A percentile compares a stretch with the other conserved stretches of the same genome.
Evolutionary conservation across 2,113 vertebrate species (phyloP).

Genomic region (Ammodytes marinus): DNA sequence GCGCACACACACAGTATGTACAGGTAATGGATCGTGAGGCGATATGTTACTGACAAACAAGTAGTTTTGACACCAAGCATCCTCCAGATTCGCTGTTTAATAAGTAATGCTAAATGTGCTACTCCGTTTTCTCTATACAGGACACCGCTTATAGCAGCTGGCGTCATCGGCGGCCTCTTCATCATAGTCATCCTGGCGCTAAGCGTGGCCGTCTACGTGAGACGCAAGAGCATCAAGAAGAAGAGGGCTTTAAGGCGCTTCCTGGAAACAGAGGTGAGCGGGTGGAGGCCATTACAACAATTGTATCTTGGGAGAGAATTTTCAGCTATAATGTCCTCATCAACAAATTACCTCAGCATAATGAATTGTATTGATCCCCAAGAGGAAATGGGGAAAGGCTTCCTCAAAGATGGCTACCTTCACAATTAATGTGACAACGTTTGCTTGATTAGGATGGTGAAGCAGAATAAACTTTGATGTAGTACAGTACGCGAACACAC

Average conservation of each 20-base stretch:
- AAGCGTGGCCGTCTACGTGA: constrained; percentile 91
- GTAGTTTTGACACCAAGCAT: no score
- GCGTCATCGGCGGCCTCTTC: constrained; percentile 94
- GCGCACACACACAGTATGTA: no score
- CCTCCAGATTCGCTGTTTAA: constrained; percentile 23
- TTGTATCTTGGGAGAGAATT: no score
- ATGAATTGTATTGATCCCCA: constrained; percentile 42
- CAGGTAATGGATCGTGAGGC: no score
- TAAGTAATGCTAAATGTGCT: constrained; percentile 22
- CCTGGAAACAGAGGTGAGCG: constrained; percentile 95
- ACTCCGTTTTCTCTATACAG: constrained; percentile 77
- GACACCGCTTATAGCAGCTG: constrained; percentile 95
- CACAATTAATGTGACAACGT: not conserved
- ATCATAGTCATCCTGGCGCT: constrained; percentile 94
- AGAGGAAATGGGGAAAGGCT: constrained; percentile 9
- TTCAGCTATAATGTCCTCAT: not conserved
- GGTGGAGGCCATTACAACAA: not conserved
- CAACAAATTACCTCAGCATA: constrained; percentile 7
- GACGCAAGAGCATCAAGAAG: constrained; percentile 97
- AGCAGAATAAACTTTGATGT: no score
- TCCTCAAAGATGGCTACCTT: not conserved
- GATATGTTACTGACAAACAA: no score
- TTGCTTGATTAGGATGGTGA: no score
- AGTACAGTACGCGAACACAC: no score
- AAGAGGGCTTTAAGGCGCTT: constrained; percentile 95